A percentile compares a stretch with the other conserved stretches of the same genome.
Conservation (phyloP, 2,797 vertebrate species). For the Enteromius thamalakanensis region DNA sequence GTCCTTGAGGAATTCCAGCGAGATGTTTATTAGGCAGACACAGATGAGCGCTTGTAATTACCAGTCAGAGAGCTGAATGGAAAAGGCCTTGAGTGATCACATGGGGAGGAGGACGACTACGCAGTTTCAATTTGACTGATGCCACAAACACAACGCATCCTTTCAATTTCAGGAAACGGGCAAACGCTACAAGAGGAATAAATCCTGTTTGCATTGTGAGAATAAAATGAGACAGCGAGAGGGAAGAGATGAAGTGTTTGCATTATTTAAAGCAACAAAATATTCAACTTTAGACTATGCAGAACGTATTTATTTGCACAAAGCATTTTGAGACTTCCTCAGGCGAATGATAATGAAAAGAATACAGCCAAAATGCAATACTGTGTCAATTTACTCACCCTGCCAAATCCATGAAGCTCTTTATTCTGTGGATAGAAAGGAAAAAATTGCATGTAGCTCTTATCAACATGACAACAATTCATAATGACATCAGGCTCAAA, state of each 20-base stretch:
- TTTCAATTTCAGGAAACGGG: slow-evolving; percentile 58
- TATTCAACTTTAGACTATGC: background rate
- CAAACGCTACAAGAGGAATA: slow-evolving; percentile 40
- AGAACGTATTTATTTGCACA: slow-evolving; percentile 22
- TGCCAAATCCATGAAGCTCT: background rate
- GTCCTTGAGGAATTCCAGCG: slow-evolving; percentile 57
- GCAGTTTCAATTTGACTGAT: slow-evolving; percentile 31
- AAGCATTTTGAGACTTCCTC: background rate
- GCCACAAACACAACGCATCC: slow-evolving; percentile 51
- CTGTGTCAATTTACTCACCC: background rate
- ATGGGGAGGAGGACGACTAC: slow-evolving; percentile 2
- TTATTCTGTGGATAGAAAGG: background rate
- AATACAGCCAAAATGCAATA: background rate
- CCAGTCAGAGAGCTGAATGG: slow-evolving; percentile 55
- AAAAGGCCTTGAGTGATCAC: slow-evolving; percentile 58
- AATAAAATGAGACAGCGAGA: slow-evolving; percentile 36
- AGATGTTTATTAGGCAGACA: slow-evolving; percentile 65
- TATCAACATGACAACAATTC: background rate
- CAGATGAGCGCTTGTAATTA: slow-evolving; percentile 66
- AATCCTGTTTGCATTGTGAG: slow-evolving; percentile 45
- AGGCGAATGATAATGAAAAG: background rate
- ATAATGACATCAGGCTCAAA: background rate
- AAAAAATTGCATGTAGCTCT: background rate
- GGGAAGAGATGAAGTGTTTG: slow-evolving; percentile 11
- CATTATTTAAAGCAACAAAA: slow-evolving; percentile 34